A percentile compares a stretch with the other conserved stretches of the same genome.
Conservation (phyloP, 2,113 vertebrate species). For the Malurus melanocephalus region DNA sequence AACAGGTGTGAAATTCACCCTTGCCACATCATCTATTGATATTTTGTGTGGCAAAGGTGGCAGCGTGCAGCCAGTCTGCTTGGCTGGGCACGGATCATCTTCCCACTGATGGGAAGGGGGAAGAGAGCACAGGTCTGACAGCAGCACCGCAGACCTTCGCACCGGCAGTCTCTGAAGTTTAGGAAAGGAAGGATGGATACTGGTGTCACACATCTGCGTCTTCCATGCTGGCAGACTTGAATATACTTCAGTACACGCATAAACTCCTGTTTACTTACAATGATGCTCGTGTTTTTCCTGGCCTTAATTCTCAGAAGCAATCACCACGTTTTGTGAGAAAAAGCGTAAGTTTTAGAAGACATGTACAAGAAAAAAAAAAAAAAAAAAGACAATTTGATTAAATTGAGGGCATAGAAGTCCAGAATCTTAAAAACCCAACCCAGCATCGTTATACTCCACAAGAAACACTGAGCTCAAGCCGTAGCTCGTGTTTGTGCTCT, state of each 20-base stretch:
- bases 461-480: not conserved
- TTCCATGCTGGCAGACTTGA: not conserved
- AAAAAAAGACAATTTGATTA: not conserved
- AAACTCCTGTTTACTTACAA: not conserved
- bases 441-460: accelerated
- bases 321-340: not conserved
- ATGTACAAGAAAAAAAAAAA: not conserved
- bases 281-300: not conserved
- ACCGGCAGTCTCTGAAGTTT: not conserved
- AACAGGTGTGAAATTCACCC: not conserved
- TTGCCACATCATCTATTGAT: not conserved
- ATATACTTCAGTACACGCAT: accelerated
- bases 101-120: accelerated
- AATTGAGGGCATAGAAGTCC: not conserved
- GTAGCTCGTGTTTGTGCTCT: constrained; percentile 15
- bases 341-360: not conserved
- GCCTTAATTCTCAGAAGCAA: not conserved
- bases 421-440: not conserved
- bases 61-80: not conserved
- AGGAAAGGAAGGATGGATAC: too few species aligned
- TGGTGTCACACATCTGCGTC: not conserved
- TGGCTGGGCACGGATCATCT: accelerated
- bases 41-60: not conserved
- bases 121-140: not conserved
- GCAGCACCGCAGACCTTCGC: not conserved